Evolutionary conservation across 2,888 invertebrate genomes (phyloP).

Genomic region (Eupithecia pulchellata): DNA sequence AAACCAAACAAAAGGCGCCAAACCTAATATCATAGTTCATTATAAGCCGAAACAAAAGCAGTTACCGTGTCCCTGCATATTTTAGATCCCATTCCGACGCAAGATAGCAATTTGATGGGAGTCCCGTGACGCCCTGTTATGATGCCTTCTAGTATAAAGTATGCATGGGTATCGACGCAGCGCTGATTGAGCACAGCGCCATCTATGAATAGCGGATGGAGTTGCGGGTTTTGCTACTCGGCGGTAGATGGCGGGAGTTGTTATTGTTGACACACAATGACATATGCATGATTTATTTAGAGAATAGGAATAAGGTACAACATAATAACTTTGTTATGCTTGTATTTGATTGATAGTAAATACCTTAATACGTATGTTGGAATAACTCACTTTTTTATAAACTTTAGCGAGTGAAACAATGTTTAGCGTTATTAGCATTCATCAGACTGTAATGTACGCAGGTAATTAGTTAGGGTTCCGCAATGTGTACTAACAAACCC

Average conservation of each 20-base stretch:
- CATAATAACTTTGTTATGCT: background rate
- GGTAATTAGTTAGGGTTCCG: constrained; percentile 2
- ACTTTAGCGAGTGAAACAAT: background rate
- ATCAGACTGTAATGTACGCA: background rate
- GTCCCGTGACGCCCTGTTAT: constrained; percentile 72
- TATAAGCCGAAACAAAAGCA: constrained; percentile 75
- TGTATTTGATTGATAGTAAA: background rate
- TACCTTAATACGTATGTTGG: background rate
- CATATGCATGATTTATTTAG: background rate
- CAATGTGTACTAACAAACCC: background rate
- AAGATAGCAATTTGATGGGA: constrained; percentile 76
- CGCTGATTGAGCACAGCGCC: constrained; percentile 59
- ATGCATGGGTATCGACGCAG: constrained; percentile 78
- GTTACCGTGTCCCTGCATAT: constrained; percentile 78
- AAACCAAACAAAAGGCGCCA: constrained; percentile 49
- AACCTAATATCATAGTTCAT: constrained; percentile 69
- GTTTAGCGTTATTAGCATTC: background rate
- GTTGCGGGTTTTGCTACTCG: constrained; percentile 50
- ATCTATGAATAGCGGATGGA: constrained; percentile 54
- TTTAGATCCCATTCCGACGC: constrained; percentile 74
- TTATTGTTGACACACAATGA: no score
- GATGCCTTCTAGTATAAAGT: constrained; percentile 70
- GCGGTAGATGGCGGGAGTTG: constrained; percentile 50
- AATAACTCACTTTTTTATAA: background rate
- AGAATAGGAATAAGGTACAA: background rate